A percentile compares a stretch with the other conserved stretches of the same genome.
These are phyloP conservation scores for Otolemur garnettii DNA, from an alignment of 2,113 vertebrate genomes.

Conservation along the genomic window DNA sequence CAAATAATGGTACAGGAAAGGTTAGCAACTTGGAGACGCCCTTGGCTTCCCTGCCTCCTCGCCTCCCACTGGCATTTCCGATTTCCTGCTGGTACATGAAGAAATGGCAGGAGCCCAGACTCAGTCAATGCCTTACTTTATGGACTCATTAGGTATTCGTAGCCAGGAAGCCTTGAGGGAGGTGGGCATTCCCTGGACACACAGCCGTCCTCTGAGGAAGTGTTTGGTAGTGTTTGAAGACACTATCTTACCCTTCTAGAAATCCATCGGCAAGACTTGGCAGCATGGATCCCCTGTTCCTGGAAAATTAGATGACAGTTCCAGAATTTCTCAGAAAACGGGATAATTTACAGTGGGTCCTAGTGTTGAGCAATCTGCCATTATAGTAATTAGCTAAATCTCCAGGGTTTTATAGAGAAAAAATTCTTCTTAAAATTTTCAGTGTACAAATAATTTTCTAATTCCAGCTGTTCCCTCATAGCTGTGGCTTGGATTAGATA, in stretches of 20 bases:
- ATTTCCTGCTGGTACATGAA: background rate
- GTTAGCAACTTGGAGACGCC: background rate
- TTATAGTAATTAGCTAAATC: conserved; percentile 84
- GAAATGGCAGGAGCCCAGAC: background rate
- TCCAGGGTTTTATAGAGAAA: conserved; percentile 82
- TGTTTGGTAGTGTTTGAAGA: conserved; percentile 77
- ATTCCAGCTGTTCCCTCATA: background rate
- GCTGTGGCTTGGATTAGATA: background rate
- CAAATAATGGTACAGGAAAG: background rate
- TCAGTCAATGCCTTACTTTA: background rate
- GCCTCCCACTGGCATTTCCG: background rate
- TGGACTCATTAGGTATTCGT: background rate
- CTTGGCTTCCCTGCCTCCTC: background rate
- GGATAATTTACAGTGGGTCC: conserved; percentile 92
- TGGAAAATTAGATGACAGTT: conserved; percentile 94
- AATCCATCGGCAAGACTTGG: conserved; percentile 90
- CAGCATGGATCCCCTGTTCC: conserved; percentile 90
- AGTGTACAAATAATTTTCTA: background rate
- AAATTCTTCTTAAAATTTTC: conserved; percentile 81
- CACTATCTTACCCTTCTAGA: conserved; percentile 87
- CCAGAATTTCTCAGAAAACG: conserved; percentile 96
- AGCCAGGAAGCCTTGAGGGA: background rate
- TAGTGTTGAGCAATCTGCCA: conserved; percentile 88
- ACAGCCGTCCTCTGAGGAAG: conserved; percentile 66
- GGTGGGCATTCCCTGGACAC: conserved; percentile 62